phyloP scores from a whole-genome alignment of 2,113 vertebrate genomes.

The Paradisaea rubra region DNA sequence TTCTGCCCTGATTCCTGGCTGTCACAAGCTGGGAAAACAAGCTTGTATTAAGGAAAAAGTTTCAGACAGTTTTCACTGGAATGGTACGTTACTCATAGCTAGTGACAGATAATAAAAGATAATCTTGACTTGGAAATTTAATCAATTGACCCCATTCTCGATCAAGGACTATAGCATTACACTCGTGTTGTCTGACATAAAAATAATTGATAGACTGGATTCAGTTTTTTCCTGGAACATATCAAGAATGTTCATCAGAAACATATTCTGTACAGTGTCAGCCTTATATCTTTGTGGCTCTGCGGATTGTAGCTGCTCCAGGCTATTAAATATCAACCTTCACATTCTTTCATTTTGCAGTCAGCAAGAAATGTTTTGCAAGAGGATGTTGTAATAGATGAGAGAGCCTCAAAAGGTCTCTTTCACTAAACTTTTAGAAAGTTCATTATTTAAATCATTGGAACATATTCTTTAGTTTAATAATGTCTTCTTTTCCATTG shows the following conservation, averaged over 20 bases:
- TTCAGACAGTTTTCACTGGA: neutral
- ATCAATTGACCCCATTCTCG: neutral
- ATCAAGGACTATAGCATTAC: neutral
- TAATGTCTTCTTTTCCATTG: neutral
- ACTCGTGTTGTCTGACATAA: neutral
- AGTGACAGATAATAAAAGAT: neutral
- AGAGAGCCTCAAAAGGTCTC: neutral
- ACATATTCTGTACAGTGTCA: neutral
- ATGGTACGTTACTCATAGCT: neutral
- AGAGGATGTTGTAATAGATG: neutral
- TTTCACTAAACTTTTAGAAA: neutral
- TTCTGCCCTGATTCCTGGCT: neutral
- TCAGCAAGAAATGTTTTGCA: neutral
- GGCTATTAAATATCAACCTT: constrained; percentile 5
- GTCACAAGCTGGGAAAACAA: neutral
- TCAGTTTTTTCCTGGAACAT: neutral
- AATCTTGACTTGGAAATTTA: neutral
- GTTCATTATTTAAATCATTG: neutral
- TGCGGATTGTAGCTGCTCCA: neutral
- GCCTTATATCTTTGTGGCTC: neutral
- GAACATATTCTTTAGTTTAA: neutral
- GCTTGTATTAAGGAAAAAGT: neutral
- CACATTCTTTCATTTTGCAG: neutral
- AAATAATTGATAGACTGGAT: neutral
- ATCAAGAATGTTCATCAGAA: neutral